Conservation (phyloP, 2,113 vertebrate genomes). For the Hippocampus zosterae region DNA sequence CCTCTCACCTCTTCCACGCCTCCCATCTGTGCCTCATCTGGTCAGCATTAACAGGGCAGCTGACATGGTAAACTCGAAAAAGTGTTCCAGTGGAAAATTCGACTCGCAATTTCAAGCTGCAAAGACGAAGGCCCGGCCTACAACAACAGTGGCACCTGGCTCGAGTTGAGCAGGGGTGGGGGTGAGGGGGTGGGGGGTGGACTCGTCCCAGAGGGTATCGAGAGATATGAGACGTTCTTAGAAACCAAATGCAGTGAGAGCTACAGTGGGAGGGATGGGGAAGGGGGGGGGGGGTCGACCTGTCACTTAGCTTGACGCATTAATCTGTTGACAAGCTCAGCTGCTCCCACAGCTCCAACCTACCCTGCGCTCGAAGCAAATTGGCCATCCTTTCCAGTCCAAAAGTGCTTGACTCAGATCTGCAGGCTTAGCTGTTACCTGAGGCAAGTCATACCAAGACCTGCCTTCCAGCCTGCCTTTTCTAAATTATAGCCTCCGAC, state of each 20-base stretch:
- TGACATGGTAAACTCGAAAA: slow-evolving; percentile 59
- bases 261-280: slow-evolving; percentile 6
- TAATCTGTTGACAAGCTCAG: slow-evolving; percentile 69
- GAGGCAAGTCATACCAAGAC: slow-evolving; percentile 59
- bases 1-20: slow-evolving; percentile 13
- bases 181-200: too few species aligned
- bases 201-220: slow-evolving; percentile 18
- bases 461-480: slow-evolving; percentile 40
- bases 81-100: slow-evolving; percentile 66
- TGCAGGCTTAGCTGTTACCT: slow-evolving; percentile 64
- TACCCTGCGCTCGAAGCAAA: slow-evolving; percentile 54
- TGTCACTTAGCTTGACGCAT: slow-evolving; percentile 69
- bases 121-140: slow-evolving; percentile 19
- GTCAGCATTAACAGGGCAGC: slow-evolving; percentile 58
- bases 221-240: slow-evolving; percentile 24
- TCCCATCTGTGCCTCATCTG: slow-evolving; percentile 62
- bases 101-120: slow-evolving; percentile 32
- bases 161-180: slow-evolving; percentile 4
- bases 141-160: slow-evolving; percentile 57
- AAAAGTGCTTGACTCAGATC: slow-evolving; percentile 55
- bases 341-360: slow-evolving; percentile 59
- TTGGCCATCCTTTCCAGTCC: slow-evolving; percentile 55
- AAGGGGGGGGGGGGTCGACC: slow-evolving; percentile 44
- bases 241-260: slow-evolving; percentile 13
- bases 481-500: slow-evolving; percentile 62